A percentile compares a stretch with the other conserved stretches of the same genome.
Conservation (phyloP, 1,140 invertebrate species). For the Gryllus bimaculatus region DNA sequence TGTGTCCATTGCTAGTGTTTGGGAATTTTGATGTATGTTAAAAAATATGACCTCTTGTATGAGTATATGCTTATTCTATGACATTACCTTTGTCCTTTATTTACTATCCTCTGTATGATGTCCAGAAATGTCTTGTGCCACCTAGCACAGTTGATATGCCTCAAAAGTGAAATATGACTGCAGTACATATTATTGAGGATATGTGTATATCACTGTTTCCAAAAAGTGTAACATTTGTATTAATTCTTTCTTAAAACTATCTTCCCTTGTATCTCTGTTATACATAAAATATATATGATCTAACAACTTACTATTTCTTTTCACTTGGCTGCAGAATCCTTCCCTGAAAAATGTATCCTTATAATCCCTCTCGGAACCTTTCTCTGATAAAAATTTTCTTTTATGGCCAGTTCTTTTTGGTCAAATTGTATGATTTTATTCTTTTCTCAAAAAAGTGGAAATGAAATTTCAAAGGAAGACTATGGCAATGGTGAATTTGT, state of each 20-base stretch:
- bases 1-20: background rate
- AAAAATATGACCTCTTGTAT: background rate
- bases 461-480: too few relatives aligned
- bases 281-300: background rate
- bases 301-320: background rate
- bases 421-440: too few relatives aligned
- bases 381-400: too few relatives aligned
- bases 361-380: too few relatives aligned
- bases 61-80: too few relatives aligned
- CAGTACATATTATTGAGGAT: background rate
- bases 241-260: background rate
- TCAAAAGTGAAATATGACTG: background rate
- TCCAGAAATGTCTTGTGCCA: too few relatives aligned
- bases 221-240: background rate
- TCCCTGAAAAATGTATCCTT: background rate
- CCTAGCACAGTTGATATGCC: background rate
- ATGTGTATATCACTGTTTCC: background rate
- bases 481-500: too few relatives aligned
- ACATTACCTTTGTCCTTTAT: background rate
- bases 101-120: background rate
- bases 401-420: too few relatives aligned
- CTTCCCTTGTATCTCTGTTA: slow-evolving; percentile 1
- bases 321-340: background rate
- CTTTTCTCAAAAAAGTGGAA: too few relatives aligned
- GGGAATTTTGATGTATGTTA: background rate